These are phyloP conservation scores for Tenualosa thibaudeaui DNA, from an alignment of 2,797 vertebrate species.

Conservation along the genomic window DNA sequence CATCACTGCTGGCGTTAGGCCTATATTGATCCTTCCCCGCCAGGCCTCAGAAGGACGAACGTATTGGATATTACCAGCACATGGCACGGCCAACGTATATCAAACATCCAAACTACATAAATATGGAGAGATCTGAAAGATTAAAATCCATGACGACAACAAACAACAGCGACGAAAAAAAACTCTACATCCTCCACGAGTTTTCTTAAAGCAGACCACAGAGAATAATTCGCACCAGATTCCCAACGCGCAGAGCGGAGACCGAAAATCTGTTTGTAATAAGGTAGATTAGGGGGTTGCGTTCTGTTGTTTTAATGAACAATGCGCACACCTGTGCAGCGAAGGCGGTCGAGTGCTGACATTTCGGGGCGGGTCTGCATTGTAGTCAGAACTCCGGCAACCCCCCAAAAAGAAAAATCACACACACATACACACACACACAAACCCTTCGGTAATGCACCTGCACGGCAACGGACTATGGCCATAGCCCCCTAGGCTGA, in stretches of 20 bases:
- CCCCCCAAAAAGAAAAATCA: neutral
- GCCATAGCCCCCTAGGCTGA: conserved; percentile 50
- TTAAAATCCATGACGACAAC: conserved; percentile 11
- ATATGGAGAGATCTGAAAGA: neutral
- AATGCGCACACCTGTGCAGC: conserved; percentile 13
- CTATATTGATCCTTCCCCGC: neutral
- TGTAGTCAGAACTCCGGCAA: neutral
- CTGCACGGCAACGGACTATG: conserved; percentile 18
- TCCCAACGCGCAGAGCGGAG: neutral
- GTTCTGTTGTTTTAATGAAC: conserved; percentile 22
- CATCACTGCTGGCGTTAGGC: neutral
- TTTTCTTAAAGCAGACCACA: neutral
- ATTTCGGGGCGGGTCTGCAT: conserved; percentile 20
- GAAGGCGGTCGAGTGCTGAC: neutral
- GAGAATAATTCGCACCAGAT: conserved; percentile 17
- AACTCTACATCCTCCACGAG: neutral
- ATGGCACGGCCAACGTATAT: neutral
- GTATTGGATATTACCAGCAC: neutral
- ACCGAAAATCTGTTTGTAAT: conserved; percentile 15
- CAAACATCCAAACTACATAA: neutral
- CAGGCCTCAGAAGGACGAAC: neutral
- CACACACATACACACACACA: neutral
- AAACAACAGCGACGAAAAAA: neutral
- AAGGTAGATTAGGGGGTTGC: conserved; percentile 13
- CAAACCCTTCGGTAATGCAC: conserved; percentile 45